A percentile compares a stretch with the other conserved stretches of the same genome.
Conservation (phyloP, 35 echinoderm and acorn worm species). For the Anneissia japonica region DNA sequence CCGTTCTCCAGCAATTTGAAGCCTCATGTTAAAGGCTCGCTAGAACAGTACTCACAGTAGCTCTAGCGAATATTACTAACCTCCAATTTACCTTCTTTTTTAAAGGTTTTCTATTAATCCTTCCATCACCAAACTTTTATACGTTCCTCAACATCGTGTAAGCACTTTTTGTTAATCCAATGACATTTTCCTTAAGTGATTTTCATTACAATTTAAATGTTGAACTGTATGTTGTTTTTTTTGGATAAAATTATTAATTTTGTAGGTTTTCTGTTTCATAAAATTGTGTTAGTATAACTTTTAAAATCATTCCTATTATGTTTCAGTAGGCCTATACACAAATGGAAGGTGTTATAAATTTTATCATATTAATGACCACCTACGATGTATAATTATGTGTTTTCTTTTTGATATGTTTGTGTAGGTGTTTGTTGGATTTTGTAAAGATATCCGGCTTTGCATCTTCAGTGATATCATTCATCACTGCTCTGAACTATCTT, state of each 20-base stretch:
- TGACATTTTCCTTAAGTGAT: background rate
- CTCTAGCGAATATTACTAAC: background rate
- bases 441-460: slow-evolving; percentile 59
- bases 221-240: no score
- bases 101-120: slow-evolving; percentile 60
- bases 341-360: background rate
- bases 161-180: background rate
- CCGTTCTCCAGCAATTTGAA: background rate
- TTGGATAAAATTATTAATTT: background rate
- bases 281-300: background rate
- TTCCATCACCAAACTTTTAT: slow-evolving; percentile 48
- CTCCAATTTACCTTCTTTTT: slow-evolving; percentile 11
- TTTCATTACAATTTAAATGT: no score
- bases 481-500: slow-evolving; percentile 51
- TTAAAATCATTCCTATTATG: background rate
- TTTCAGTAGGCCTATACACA: background rate
- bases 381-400: background rate
- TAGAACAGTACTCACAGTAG: background rate
- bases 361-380: background rate
- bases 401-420: background rate
- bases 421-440: slow-evolving; percentile 90
- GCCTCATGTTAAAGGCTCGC: background rate
- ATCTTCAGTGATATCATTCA: slow-evolving; percentile 83
- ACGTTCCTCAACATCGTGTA: slow-evolving; percentile 78
- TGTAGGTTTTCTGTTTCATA: background rate